Evolutionary conservation across 2,888 invertebrate species (phyloP).

Genomic region (Sphaeridia pumilis): DNA sequence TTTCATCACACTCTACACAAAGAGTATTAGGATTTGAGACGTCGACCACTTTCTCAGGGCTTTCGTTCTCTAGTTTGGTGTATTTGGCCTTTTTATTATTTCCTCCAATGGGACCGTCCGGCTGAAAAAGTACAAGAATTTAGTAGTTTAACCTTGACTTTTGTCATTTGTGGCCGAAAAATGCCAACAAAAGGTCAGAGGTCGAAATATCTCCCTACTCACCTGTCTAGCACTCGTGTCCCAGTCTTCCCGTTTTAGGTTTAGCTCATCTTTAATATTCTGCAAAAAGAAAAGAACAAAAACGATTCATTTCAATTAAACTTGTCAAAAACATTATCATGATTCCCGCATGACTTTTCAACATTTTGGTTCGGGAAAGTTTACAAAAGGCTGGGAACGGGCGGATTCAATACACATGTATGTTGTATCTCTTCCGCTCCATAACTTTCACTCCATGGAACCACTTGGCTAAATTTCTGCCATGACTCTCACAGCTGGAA

Average conservation of each 20-base stretch:
- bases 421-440: not conserved
- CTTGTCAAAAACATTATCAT: not conserved
- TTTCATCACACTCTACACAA: slow-evolving; percentile 37
- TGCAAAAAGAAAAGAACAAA: slow-evolving; percentile 38
- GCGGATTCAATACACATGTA: not conserved
- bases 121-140: slow-evolving; percentile 26
- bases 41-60: slow-evolving; percentile 36
- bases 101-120: slow-evolving; percentile 36
- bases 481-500: too few relatives aligned
- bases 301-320: not conserved
- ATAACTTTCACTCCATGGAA: not conserved
- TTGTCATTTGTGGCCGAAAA: not conserved
- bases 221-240: slow-evolving; percentile 75
- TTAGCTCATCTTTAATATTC: slow-evolving; percentile 86
- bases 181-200: not conserved
- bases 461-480: too few relatives aligned
- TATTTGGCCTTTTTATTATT: slow-evolving; percentile 50
- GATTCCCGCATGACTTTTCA: too few relatives aligned
- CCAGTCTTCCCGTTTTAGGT: slow-evolving; percentile 66
- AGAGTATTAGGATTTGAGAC: slow-evolving; percentile 35
- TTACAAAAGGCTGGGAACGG: too few relatives aligned
- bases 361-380: too few relatives aligned
- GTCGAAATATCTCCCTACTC: slow-evolving; percentile 30
- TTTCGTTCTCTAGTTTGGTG: slow-evolving; percentile 74
- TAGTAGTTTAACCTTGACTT: too few relatives aligned